Base-by-base conservation (phyloP, 1,140 invertebrate species). In the Drosophila sulfurigaster region DNA sequence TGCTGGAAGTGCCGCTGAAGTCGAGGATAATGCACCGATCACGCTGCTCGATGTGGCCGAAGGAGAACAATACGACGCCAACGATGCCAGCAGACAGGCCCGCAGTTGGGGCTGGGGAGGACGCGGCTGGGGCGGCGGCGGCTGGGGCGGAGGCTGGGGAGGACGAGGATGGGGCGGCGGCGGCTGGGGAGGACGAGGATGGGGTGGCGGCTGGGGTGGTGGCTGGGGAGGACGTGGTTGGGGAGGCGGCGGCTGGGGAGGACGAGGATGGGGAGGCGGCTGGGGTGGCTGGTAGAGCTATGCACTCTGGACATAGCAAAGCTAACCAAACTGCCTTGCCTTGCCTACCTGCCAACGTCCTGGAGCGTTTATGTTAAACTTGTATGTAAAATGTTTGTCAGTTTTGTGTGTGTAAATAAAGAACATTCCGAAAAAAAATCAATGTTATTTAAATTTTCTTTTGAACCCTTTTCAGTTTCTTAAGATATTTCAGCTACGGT, bases 351-450 rank as follows among this genome's bases (percentile, higher is more conserved):
- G 3, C 35, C 54, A 38, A 41, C 15, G 13, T 13, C 2, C 15
- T 10, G 11, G 15, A 1, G 46, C 15, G 15, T 13, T 20, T 20
- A 48, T 16, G 5, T 13, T 20, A 20, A 16, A 48, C 46, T 13
- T 48, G 5, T 15, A 46, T 6, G 1, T 48, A 28, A 49, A 28
- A n/a, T 28, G 48, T 54, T 51, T 20, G 11, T 52, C 45, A 25
- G n/a, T 10, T 69, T 62, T 69, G 46, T 60, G 25, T 59, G 32
- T 62, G 32, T 52, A 62, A 60, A 69, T 69, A 69, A 69, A 69
- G 28, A 69, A 52, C 20, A 60, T 62, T 69, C 11, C 5, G 0
- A 69, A 45, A 60, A 60, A 69, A 5, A 15, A 13, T 45, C 20
- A 41, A 30, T 10, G 5, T 16, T 25, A 3, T 51, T 16, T 51